phyloP scores from a whole-genome alignment of 2,888 invertebrate genomes.

The Diadromus collaris region DNA sequence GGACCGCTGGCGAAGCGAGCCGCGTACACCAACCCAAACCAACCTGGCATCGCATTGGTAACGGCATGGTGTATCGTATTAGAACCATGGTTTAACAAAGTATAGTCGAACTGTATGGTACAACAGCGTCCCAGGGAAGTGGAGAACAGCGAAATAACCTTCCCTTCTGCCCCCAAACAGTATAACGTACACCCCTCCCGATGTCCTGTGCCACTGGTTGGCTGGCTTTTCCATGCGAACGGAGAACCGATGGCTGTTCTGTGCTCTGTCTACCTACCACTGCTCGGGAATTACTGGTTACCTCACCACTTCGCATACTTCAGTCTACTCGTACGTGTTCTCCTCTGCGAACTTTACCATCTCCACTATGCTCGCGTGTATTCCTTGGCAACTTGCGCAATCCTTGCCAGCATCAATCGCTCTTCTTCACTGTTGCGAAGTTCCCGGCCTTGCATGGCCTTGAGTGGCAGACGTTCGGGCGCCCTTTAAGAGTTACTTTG shows the following conservation, averaged over 20 bases:
- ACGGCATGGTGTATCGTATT: conserved; percentile 13
- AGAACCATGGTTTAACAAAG: conserved; percentile 13
- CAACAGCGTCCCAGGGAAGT: conserved; percentile 12
- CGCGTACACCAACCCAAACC: not conserved
- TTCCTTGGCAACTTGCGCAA: not conserved
- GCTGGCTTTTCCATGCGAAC: conserved; percentile 24
- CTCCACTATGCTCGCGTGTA: not conserved
- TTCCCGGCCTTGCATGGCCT: not conserved
- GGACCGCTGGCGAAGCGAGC: conserved; percentile 52
- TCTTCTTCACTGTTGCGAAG: not conserved
- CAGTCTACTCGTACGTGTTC: not conserved
- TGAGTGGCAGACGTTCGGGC: not conserved
- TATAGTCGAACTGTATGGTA: conserved; percentile 9
- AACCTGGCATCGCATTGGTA: conserved; percentile 12
- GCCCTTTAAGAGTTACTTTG: not conserved
- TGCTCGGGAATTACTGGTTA: not conserved
- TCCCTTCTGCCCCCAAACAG: not conserved
- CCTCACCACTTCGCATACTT: conserved; percentile 1
- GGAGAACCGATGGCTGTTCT: conserved; percentile 22
- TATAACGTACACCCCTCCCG: conserved; percentile 11
- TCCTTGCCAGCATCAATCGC: not conserved
- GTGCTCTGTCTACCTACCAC: conserved; percentile 9
- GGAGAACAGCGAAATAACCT: conserved; percentile 9
- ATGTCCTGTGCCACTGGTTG: conserved; percentile 18
- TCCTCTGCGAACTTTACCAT: not conserved